Evolutionary conservation across 1,140 invertebrate species (phyloP).

Genomic region (Armadillidium nasatum): DNA sequence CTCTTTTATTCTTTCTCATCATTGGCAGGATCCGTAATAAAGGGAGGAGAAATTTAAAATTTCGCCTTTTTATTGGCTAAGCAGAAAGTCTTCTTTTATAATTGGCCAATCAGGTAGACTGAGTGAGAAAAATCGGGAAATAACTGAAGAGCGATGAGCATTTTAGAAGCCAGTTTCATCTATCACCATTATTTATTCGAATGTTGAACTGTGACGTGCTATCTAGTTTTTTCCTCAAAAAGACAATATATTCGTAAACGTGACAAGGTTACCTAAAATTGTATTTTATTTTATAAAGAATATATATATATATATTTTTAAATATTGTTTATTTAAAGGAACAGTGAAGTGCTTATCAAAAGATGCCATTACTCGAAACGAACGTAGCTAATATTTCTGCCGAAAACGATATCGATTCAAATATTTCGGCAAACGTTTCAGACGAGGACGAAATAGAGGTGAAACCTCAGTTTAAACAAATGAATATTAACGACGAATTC

Average conservation of each 20-base stretch:
- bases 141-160: not conserved
- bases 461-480: slow-evolving; percentile 8
- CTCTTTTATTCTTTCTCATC: not conserved
- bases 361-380: not conserved
- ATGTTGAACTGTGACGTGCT: not conserved
- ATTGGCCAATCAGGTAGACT: not conserved
- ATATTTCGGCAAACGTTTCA: not conserved
- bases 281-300: no score
- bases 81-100: not conserved
- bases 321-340: no score
- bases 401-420: slow-evolving; percentile 27
- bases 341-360: not conserved
- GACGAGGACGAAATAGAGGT: slow-evolving; percentile 24
- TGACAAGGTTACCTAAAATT: not conserved
- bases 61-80: not conserved
- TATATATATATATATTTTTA: no score
- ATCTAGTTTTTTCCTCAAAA: not conserved
- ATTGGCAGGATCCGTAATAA: not conserved
- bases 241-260: not conserved
- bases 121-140: not conserved
- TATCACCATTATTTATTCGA: slow-evolving; percentile 10
- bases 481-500: not conserved
- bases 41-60: not conserved
- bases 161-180: not conserved
- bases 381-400: not conserved